Base-by-base conservation (phyloP, 1,140 invertebrate genomes). In the Campoletis sonorensis region DNA sequence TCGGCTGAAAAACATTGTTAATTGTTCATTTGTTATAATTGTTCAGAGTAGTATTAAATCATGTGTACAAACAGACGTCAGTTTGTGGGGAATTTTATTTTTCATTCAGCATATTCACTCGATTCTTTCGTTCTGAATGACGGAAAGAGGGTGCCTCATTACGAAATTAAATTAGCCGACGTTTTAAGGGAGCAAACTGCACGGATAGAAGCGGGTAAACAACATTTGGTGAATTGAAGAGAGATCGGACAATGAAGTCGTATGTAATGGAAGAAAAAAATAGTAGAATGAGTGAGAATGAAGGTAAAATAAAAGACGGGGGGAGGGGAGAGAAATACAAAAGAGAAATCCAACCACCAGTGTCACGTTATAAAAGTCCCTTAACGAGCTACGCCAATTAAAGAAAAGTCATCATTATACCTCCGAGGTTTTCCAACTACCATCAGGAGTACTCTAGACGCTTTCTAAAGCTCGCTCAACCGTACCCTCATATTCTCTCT, bases 351-450 rank as follows among this genome's bases (percentile, higher is more conserved):
- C 51, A 54, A 54, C 73, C 73, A 77, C 73, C 27, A 33, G 73
- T n/a, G 51, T 77, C 72, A 51, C 40, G 73, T 77, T 77, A 61
- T 51, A 77, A 77, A 61, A 77, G 27, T 33, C 67, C 73, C 73
- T 33, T 77, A 77, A 77, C 73, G 73, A 77, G 73, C 73, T 61
- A 77, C 73, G 73, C 51, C 73, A 77, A 77, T 77, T 77, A 77
- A 77, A 77, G 73, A 77, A 77, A 77, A 77, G 73, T 77, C 73
- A 77, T 77, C 73, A 77, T 77, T 77, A 77, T 77, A 64, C 51
- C 49, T 54, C 30, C 67, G 67, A 27, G 73, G 16, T 77, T 77
- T 77, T 70, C 30, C 51, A 33, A 77, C 73, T 64, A 54, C 45
- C 51, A 61, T 77, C 73, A 37, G 73, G 51, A 37, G 27, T 70